A percentile compares a stretch with the other conserved stretches of the same genome.
Conservation (phyloP, 2,888 invertebrate species). For the Agrochola lota region DNA sequence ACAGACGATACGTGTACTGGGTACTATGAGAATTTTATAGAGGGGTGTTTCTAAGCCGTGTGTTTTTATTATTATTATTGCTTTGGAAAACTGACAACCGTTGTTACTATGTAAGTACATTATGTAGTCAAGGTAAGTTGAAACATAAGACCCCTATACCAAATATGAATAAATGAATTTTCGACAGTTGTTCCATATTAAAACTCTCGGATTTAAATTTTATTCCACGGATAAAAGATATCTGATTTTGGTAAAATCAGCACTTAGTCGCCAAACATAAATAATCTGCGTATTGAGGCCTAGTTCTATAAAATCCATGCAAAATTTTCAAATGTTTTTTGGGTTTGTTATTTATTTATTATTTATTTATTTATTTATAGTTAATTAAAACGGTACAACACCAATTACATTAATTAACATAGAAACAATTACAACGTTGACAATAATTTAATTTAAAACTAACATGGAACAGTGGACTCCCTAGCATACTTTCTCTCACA, state of each 20-base stretch:
- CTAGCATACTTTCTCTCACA: no score
- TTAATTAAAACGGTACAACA: no score
- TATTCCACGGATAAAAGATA: no score
- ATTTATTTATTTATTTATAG: no score
- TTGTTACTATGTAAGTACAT: background rate
- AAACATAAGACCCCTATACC: no score
- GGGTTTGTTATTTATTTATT: no score
- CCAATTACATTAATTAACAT: no score
- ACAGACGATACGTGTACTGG: no score
- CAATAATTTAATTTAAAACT: no score
- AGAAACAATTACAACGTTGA: no score
- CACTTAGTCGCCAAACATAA: background rate
- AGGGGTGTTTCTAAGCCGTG: constrained; percentile 16
- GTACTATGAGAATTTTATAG: background rate
- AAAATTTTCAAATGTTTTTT: background rate
- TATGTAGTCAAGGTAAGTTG: background rate
- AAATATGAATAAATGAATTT: background rate
- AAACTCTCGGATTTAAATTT: background rate
- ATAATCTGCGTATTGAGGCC: background rate
- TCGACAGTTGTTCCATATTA: background rate
- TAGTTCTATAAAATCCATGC: background rate
- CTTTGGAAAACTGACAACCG: background rate
- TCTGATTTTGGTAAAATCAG: background rate
- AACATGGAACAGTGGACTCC: no score
- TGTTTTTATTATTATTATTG: background rate